Evolutionary conservation across 2,888 invertebrate genomes (phyloP).

Genomic region (Coronaproctus castanopsis): DNA sequence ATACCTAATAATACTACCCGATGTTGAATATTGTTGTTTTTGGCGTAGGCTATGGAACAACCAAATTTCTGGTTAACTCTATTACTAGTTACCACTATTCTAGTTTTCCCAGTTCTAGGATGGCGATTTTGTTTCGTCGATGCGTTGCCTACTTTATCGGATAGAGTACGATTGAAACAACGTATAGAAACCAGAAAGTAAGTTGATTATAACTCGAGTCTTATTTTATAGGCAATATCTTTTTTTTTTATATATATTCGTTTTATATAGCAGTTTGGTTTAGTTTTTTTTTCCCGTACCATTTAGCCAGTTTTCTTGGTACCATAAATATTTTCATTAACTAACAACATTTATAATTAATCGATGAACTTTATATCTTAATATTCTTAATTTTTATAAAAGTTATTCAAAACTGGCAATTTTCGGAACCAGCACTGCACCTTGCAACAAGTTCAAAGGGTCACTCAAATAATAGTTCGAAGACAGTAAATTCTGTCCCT

Average conservation of each 20-base stretch:
- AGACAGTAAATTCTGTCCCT: no score
- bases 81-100: slow-evolving; percentile 42
- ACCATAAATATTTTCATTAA: no score
- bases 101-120: slow-evolving; percentile 80
- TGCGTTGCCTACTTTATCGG: slow-evolving; percentile 75
- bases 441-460: no score
- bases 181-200: slow-evolving; percentile 34
- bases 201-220: background rate
- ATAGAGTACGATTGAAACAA: slow-evolving; percentile 67
- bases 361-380: no score
- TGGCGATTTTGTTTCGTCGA: slow-evolving; percentile 88
- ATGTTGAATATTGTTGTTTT: slow-evolving; percentile 2
- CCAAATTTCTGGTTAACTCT: slow-evolving; percentile 76
- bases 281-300: no score
- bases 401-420: no score
- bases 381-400: no score
- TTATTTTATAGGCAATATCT: background rate
- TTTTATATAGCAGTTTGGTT: slow-evolving; percentile 6
- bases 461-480: no score
- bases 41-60: slow-evolving; percentile 54
- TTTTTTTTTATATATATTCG: background rate
- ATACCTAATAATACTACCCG: no score
- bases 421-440: no score
- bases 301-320: no score
- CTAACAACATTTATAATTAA: no score